Evolutionary conservation across 2,888 invertebrate genomes (phyloP).

Genomic region (Philonicus albiceps): DNA sequence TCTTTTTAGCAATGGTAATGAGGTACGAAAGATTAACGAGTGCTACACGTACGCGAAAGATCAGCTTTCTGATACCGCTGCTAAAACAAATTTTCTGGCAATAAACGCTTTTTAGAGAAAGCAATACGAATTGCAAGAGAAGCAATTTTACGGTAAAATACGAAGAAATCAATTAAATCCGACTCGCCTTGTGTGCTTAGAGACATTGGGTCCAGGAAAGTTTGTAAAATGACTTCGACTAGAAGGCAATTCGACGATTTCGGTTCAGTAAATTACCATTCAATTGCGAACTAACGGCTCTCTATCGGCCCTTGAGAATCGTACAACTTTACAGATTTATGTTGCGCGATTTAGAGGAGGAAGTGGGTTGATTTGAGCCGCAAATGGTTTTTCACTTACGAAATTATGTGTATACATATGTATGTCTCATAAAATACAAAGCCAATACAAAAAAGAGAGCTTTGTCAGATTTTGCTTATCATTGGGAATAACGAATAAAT

Average conservation of each 20-base stretch:
- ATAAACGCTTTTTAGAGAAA: conserved; percentile 13
- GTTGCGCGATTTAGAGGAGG: neutral
- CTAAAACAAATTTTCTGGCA: conserved; percentile 2
- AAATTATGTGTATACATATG: neutral
- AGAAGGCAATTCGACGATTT: neutral
- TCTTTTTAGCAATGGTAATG: neutral
- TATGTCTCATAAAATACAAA: neutral
- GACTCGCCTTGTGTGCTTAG: neutral
- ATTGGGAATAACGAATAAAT: neutral
- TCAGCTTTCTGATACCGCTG: neutral
- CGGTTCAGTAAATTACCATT: neutral
- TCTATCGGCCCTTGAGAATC: neutral
- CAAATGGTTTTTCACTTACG: neutral
- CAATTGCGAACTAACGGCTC: neutral
- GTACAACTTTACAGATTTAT: neutral
- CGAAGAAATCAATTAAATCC: conserved; percentile 12
- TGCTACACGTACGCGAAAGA: neutral
- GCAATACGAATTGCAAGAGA: neutral
- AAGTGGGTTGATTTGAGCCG: neutral
- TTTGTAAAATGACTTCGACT: neutral
- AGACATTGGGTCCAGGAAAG: neutral
- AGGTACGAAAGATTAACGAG: neutral
- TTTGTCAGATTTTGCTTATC: neutral
- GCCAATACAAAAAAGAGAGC: neutral
- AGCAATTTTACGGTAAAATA: neutral